These are phyloP conservation scores for Eremophila alpestris DNA, from an alignment of 2,797 vertebrate genomes.

Conservation along the genomic window DNA sequence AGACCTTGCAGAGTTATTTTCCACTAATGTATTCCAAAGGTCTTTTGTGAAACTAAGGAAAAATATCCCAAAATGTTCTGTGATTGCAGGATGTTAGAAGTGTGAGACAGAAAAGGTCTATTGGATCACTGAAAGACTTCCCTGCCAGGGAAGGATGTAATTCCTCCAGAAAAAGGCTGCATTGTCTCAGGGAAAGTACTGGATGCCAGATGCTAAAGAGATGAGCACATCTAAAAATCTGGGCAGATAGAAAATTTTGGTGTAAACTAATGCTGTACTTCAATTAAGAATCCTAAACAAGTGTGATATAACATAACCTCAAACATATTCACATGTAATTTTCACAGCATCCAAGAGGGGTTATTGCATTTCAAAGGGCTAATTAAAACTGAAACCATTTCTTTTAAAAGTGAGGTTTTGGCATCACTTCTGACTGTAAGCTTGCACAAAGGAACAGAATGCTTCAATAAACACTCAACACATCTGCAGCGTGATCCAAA, in stretches of 20 bases:
- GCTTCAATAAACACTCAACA: neutral
- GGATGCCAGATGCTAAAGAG: constrained; percentile 28
- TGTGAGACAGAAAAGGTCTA: constrained; percentile 59
- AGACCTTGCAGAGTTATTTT: constrained; percentile 26
- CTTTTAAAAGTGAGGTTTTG: neutral
- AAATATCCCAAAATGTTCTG: constrained; percentile 50
- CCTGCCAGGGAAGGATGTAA: constrained; percentile 53
- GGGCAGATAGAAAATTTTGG: neutral
- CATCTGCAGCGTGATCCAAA: constrained; percentile 13
- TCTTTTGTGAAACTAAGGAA: constrained; percentile 52
- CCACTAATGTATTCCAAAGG: constrained; percentile 31
- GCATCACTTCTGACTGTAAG: neutral
- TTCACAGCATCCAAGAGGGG: neutral
- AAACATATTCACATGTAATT: neutral
- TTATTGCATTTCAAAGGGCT: neutral
- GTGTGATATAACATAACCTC: neutral
- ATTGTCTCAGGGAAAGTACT: constrained; percentile 22
- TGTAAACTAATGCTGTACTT: neutral
- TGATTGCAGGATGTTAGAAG: constrained; percentile 66
- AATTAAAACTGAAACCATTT: neutral
- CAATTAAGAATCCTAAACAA: neutral
- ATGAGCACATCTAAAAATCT: constrained; percentile 21
- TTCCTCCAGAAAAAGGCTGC: constrained; percentile 30
- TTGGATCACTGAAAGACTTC: neutral
- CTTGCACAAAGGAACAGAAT: constrained; percentile 1